phyloP scores from a whole-genome alignment of 2,888 invertebrate species.

The Drosophila picticornis region DNA sequence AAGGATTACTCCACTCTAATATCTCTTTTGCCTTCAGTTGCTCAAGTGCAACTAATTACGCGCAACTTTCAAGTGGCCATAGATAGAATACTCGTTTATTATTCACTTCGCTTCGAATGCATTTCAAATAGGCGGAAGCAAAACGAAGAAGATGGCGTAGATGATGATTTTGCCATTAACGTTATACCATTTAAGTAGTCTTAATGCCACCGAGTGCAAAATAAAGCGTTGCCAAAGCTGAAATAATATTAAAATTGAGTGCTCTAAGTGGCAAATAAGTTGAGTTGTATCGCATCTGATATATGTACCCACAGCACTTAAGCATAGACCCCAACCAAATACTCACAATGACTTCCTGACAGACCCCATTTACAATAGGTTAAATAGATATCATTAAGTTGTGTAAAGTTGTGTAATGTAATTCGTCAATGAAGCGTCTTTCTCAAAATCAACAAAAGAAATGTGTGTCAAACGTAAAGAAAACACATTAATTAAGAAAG shows the following conservation, averaged over 20 bases:
- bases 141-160: neutral
- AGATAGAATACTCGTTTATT: conserved; percentile 59
- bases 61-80: conserved; percentile 57
- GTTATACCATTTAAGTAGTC: conserved; percentile 42
- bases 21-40: conserved; percentile 42
- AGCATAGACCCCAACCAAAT: neutral
- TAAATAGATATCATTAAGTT: neutral
- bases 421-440: neutral
- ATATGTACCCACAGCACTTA: neutral
- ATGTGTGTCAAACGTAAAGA: neutral
- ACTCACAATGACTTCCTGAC: neutral
- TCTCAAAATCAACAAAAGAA: neutral
- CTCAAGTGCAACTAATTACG: conserved; percentile 73
- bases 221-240: conserved; percentile 12
- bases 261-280: conserved; percentile 8
- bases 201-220: conserved; percentile 39
- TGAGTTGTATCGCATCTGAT: neutral
- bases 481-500: neutral
- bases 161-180: conserved; percentile 42
- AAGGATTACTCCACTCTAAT: conserved; percentile 27
- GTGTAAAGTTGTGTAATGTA: neutral
- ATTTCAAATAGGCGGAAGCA: conserved; percentile 22
- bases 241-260: conserved; percentile 24
- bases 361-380: neutral
- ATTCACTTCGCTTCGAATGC: conserved; percentile 42